Percentiles rank a stretch among this genome's conserved stretches.
These are phyloP conservation scores for Daboia siamensis DNA, from an alignment of 2,113 vertebrate genomes.

Conservation along the genomic window DNA sequence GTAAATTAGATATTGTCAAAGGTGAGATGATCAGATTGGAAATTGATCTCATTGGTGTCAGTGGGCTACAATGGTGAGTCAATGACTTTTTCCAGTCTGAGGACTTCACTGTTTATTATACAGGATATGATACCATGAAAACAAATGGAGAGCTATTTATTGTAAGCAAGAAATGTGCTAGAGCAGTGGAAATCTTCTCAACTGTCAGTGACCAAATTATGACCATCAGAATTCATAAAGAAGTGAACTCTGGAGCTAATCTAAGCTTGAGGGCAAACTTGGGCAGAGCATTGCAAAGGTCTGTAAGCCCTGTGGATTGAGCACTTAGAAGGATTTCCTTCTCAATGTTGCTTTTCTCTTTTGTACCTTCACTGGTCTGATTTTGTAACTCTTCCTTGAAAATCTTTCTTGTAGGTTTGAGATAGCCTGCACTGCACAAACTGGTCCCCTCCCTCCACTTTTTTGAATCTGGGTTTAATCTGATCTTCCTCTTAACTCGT, in stretches of 20 bases:
- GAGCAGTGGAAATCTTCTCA: not conserved
- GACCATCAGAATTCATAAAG: not conserved
- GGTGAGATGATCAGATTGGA: too few species aligned
- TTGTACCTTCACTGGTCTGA: constrained; percentile 14
- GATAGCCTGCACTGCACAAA: not conserved
- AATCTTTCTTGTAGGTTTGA: not conserved
- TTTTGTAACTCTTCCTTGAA: constrained; percentile 1
- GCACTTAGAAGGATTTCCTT: constrained; percentile 12
- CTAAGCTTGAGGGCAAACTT: not conserved
- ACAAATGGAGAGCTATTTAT: not conserved
- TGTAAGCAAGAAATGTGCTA: not conserved
- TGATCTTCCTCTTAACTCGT: constrained; percentile 39
- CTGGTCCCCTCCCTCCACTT: constrained; percentile 7
- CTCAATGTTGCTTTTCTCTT: constrained; percentile 3
- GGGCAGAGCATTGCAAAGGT: not conserved
- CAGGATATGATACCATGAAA: not conserved
- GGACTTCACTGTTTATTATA: not conserved
- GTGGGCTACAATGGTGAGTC: not conserved
- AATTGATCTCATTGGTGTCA: not conserved
- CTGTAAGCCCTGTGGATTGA: not conserved
- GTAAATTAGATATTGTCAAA: not conserved
- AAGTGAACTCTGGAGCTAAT: not conserved
- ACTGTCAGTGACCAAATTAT: not conserved
- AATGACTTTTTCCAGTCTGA: not conserved
- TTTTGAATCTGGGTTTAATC: constrained; percentile 29